A percentile compares a stretch with the other conserved stretches of the same genome.
phyloP scores from a whole-genome alignment of 1,140 invertebrate genomes.

The Bombus ignitus region DNA sequence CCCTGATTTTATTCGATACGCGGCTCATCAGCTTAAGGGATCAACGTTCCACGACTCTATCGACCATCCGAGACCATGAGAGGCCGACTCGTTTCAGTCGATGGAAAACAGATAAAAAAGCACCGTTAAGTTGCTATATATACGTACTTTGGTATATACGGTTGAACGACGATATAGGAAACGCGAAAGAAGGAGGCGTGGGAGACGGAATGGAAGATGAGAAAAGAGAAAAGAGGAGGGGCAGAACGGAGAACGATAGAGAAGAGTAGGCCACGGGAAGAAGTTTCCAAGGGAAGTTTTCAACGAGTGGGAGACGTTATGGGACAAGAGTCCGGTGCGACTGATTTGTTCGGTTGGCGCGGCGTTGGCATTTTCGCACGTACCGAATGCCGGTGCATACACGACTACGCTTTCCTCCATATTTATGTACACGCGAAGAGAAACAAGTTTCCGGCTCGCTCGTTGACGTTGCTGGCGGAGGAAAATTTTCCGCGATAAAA shows the following conservation, averaged over 20 bases:
- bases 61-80: constrained; percentile 61
- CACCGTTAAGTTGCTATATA: constrained; percentile 35
- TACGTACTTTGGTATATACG: neutral
- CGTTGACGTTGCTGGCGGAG: neutral
- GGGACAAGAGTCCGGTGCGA: constrained; percentile 48
- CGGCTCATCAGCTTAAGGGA: constrained; percentile 56
- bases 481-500: constrained; percentile 17
- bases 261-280: constrained; percentile 5
- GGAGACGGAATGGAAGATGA: too few relatives aligned
- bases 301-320: constrained; percentile 47
- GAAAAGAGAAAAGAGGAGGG: too few relatives aligned
- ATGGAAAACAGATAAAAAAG: constrained; percentile 74
- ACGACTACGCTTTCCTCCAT: constrained; percentile 23
- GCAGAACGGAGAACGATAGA: neutral
- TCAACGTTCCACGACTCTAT: constrained; percentile 60
- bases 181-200: neutral
- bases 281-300: constrained; percentile 75
- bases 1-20: constrained; percentile 30
- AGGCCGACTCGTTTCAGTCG: constrained; percentile 73
- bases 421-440: constrained; percentile 27
- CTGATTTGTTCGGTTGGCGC: constrained; percentile 59
- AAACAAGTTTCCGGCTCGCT: constrained; percentile 12
- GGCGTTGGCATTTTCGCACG: constrained; percentile 59
- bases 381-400: neutral
- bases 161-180: neutral